Evolutionary conservation across 2,888 invertebrate species (phyloP).

Genomic region (Carabus problematicus): DNA sequence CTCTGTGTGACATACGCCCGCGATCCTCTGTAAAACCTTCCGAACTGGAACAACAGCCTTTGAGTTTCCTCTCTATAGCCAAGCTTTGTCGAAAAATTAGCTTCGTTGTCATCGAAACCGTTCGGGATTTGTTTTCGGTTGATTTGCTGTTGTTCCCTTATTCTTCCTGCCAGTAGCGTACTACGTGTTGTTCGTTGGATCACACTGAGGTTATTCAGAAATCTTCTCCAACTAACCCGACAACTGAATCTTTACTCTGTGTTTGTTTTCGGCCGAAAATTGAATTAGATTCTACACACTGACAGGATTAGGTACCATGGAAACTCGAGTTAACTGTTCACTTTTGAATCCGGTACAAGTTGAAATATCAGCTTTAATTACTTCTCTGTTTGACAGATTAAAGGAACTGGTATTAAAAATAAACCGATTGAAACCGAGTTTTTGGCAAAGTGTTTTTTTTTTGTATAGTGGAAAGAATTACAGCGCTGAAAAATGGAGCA

Average conservation of each 20-base stretch:
- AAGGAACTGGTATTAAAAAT: not conserved
- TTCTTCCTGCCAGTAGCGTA: not conserved
- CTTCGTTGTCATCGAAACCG: constrained; percentile 40
- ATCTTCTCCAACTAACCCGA: too few relatives aligned
- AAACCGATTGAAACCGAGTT: not conserved
- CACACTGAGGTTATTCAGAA: too few relatives aligned
- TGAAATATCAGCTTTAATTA: constrained; percentile 8
- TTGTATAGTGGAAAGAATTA: not conserved
- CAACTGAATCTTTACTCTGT: too few relatives aligned
- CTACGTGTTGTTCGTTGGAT: too few relatives aligned
- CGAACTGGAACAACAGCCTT: constrained; percentile 15
- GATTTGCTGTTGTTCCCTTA: constrained; percentile 24
- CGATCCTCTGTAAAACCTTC: constrained; percentile 9
- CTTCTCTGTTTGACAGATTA: not conserved
- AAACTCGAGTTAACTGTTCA: not conserved
- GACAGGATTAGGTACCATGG: not conserved
- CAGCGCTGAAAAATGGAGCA: not conserved
- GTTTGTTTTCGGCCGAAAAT: not conserved
- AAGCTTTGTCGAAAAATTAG: constrained; percentile 38
- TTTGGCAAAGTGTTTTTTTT: not conserved
- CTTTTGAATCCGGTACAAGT: not conserved
- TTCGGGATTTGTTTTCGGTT: constrained; percentile 39
- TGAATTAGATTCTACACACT: not conserved
- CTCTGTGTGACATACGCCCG: constrained; percentile 30
- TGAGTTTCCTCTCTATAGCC: constrained; percentile 14